Evolutionary conservation across 2,113 vertebrate genomes (phyloP).

Genomic region (Macquaria australasica): DNA sequence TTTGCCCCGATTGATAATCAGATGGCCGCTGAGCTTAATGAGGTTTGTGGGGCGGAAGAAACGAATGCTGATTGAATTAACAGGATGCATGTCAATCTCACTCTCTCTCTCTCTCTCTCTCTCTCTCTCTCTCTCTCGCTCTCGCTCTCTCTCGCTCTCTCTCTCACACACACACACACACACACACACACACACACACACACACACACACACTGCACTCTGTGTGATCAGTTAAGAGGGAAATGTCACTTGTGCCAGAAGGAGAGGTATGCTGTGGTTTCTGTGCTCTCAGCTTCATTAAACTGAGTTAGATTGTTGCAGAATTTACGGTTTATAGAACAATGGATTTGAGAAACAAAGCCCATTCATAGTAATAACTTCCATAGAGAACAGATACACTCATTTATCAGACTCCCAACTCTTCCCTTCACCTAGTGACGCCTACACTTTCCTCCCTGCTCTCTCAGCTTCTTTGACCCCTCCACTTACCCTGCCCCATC

Average conservation of each 20-base stretch:
- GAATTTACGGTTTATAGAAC: constrained; percentile 13
- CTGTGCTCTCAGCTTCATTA: constrained; percentile 31
- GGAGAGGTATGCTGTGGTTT: not conserved
- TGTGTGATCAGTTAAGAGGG: not conserved
- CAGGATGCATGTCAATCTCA: constrained; percentile 5
- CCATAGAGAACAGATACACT: constrained; percentile 12
- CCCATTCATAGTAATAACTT: not conserved
- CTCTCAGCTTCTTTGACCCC: not conserved
- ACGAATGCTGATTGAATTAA: constrained; percentile 45
- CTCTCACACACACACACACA: constrained; percentile 2
- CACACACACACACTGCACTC: not conserved
- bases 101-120: not conserved
- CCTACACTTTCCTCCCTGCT: not conserved
- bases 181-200: not conserved
- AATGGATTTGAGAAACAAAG: not conserved
- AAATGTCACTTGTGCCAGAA: constrained; percentile 33
- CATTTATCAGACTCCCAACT: constrained; percentile 39
- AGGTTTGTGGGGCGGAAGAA: constrained; percentile 69
- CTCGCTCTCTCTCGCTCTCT: too few relatives aligned
- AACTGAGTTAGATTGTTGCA: constrained; percentile 24
- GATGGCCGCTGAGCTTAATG: constrained; percentile 45
- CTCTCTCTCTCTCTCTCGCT: too few relatives aligned
- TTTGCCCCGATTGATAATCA: constrained; percentile 52
- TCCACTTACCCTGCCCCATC: not conserved
- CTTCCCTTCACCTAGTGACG: not conserved